A percentile compares a stretch with the other conserved stretches of the same genome.
Evolutionary conservation across 2,888 invertebrate species (phyloP).

Genomic region (Drosophila histrio): DNA sequence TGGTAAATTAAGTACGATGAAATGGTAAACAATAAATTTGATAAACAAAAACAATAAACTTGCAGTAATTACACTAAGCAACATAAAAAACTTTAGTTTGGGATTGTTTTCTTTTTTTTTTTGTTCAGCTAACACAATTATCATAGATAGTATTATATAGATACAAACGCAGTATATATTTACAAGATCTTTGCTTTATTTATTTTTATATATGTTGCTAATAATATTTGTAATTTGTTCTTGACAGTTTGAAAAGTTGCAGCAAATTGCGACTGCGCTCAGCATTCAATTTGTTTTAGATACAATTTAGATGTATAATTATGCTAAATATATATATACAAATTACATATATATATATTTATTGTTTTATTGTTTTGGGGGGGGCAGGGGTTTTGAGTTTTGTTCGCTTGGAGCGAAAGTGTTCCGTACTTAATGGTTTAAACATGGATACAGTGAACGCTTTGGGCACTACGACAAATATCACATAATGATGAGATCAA

Average conservation of each 20-base stretch:
- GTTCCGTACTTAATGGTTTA: conserved; percentile 54
- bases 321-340: conserved; percentile 11
- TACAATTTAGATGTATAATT: conserved; percentile 12
- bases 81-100: conserved; percentile 30
- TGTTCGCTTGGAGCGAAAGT: conserved; percentile 53
- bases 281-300: conserved; percentile 14
- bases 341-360: conserved; percentile 1
- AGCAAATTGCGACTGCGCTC: conserved; percentile 13
- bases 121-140: conserved; percentile 37
- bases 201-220: conserved; percentile 29
- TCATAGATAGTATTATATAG: conserved; percentile 31
- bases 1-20: conserved; percentile 58
- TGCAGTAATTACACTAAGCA: conserved; percentile 28
- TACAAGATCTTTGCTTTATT: conserved; percentile 45
- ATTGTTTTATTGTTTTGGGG: conserved; percentile 15
- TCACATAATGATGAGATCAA: conserved; percentile 82
- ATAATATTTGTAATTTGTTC: conserved; percentile 18
- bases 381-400: conserved; percentile 39
- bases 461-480: conserved; percentile 79
- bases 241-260: conserved; percentile 57
- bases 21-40: conserved; percentile 53
- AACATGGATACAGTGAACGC: conserved; percentile 71
- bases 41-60: conserved; percentile 46
- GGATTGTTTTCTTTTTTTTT: too few relatives aligned
- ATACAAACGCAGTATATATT: conserved; percentile 59